Conservation (phyloP, 2,113 vertebrate genomes). For the Bambusicola thoracicus region DNA sequence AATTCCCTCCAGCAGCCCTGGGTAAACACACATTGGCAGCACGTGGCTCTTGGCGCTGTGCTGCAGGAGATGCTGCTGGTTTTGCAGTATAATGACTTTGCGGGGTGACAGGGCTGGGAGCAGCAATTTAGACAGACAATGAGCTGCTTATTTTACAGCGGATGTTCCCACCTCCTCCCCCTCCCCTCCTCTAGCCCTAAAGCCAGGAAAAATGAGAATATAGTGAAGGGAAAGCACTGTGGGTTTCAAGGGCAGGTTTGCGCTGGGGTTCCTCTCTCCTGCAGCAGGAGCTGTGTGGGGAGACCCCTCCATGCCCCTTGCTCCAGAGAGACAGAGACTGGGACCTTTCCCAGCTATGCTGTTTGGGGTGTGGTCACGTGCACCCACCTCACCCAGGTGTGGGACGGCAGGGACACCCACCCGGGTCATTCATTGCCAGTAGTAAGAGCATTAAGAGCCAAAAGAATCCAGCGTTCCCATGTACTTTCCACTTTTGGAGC, state of each 20-base stretch:
- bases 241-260: not conserved
- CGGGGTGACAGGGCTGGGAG: not conserved
- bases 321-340: not conserved
- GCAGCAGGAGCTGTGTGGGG: not conserved
- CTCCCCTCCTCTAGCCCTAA: not conserved
- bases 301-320: fast-evolving
- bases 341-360: not conserved
- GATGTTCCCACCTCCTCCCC: constrained; percentile 7
- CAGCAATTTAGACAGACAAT: not conserved
- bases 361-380: not conserved
- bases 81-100: not conserved
- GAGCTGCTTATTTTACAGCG: constrained; percentile 16
- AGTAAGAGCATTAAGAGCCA: fast-evolving
- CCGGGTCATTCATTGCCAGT: fast-evolving
- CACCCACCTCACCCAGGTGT: too few relatives aligned
- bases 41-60: not conserved
- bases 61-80: not conserved
- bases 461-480: not conserved
- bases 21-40: not conserved
- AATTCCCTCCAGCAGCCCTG: not conserved
- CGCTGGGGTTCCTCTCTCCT: not conserved
- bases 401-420: too few relatives aligned
- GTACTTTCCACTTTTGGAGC: not conserved
- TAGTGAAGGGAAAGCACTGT: not conserved
- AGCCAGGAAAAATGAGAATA: not conserved